These are phyloP conservation scores for Sweltsa coloradensis DNA, from an alignment of 1,140 invertebrate species.

Conservation along the genomic window DNA sequence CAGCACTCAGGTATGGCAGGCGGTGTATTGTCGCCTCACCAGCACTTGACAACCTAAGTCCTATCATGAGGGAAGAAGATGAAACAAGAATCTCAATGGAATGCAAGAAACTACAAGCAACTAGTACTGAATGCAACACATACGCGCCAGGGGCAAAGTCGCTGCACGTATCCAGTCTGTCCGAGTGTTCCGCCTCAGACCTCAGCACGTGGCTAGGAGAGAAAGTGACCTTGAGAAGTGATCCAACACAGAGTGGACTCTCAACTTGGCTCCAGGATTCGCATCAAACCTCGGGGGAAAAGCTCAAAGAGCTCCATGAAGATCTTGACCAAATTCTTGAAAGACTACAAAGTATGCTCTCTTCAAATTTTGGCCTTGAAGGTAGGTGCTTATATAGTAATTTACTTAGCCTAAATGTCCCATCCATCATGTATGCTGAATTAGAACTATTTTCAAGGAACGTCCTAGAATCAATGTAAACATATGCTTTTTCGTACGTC, in stretches of 20 bases:
- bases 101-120: not conserved
- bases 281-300: slow-evolving; percentile 29
- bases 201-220: slow-evolving; percentile 39
- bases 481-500: too few species aligned
- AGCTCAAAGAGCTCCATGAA: slow-evolving; percentile 37
- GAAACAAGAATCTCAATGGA: not conserved
- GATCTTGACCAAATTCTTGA: slow-evolving; percentile 43
- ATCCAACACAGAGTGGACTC: not conserved
- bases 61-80: not conserved
- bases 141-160: slow-evolving; percentile 14
- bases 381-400: slow-evolving; percentile 24
- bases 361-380: slow-evolving; percentile 42
- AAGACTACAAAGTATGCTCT: slow-evolving; percentile 42
- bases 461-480: too few species aligned
- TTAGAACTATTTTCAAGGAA: too few species aligned
- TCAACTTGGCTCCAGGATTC: slow-evolving; percentile 14
- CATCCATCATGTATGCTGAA: too few species aligned
- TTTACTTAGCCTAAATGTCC: not conserved
- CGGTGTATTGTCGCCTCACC: slow-evolving; percentile 6
- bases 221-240: slow-evolving; percentile 13
- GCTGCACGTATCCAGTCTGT: slow-evolving; percentile 24
- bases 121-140: not conserved
- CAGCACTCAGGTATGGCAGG: slow-evolving; percentile 7
- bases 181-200: slow-evolving; percentile 37
- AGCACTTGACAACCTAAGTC: slow-evolving; percentile 24